These are phyloP conservation scores for Sphyrna mokarran DNA, from an alignment of 2,113 vertebrate species.

Conservation along the genomic window DNA sequence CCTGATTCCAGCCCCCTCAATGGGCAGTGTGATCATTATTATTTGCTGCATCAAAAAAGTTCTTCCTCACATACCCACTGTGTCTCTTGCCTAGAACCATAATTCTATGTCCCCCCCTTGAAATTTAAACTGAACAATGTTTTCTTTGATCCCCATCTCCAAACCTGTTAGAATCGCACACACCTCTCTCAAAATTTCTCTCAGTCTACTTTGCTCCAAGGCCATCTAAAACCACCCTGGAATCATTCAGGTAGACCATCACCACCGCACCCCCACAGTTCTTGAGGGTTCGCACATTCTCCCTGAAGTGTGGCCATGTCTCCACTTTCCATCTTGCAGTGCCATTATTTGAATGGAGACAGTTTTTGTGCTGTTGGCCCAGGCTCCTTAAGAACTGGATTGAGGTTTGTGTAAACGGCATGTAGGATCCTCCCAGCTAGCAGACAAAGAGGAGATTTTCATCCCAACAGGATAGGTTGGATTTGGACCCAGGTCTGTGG, in stretches of 20 bases:
- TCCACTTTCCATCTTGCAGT: not conserved
- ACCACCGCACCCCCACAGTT: not conserved
- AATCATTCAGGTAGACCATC: not conserved
- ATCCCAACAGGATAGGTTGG: not conserved
- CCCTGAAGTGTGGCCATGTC: not conserved
- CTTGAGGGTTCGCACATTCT: not conserved
- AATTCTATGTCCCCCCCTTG: not conserved
- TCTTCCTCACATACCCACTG: not conserved
- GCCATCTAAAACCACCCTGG: not conserved
- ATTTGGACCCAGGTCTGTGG: slow-evolving; percentile 21
- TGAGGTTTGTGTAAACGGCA: not conserved
- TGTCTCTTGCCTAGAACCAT: not conserved
- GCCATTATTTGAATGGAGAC: not conserved
- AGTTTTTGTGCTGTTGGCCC: not conserved
- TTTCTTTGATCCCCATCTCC: not conserved
- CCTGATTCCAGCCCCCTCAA: not conserved
- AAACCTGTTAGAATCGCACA: no score
- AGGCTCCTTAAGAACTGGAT: not conserved
- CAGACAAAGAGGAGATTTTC: not conserved
- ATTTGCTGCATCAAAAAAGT: not conserved
- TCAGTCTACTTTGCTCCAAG: not conserved
- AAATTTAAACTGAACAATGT: not conserved
- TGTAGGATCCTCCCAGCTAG: not conserved
- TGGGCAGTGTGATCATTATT: not conserved
- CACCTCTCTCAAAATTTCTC: not conserved